These are phyloP conservation scores for Paramormyrops kingsleyae DNA, from an alignment of 2,113 vertebrate species.

Conservation along the genomic window DNA sequence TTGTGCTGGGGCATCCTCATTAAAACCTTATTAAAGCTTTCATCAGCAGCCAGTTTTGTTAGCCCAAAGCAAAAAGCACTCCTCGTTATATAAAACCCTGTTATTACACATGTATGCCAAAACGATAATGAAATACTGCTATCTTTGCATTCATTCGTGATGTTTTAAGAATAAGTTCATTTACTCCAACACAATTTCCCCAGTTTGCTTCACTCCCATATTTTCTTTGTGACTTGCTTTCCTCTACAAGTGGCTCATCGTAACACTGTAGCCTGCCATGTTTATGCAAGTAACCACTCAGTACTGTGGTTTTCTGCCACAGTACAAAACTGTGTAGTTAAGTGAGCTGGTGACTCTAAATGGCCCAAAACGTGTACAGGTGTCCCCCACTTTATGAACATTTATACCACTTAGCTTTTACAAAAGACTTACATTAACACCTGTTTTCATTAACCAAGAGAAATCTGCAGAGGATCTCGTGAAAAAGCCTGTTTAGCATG, in stretches of 20 bases:
- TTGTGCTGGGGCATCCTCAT: not conserved
- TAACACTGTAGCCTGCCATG: not conserved
- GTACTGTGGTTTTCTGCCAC: not conserved
- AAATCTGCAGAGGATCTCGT: no score
- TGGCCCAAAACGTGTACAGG: not conserved
- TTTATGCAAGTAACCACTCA: not conserved
- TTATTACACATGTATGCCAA: not conserved
- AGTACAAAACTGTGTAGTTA: not conserved
- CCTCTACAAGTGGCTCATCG: not conserved
- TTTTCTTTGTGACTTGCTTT: not conserved
- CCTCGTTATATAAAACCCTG: not conserved
- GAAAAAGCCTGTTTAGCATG: not conserved
- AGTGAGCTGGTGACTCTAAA: not conserved
- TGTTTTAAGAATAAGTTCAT: not conserved
- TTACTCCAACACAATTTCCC: not conserved
- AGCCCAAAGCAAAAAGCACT: not conserved
- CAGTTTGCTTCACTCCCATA: not conserved
- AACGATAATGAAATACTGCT: not conserved
- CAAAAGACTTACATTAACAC: not conserved
- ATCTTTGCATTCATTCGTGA: not conserved
- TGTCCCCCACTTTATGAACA: not conserved
- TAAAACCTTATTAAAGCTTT: constrained; percentile 1
- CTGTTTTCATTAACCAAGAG: no score
- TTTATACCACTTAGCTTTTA: no score
- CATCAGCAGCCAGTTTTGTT: not conserved